A percentile compares a stretch with the other conserved stretches of the same genome.
Conservation (phyloP, 2,113 vertebrate genomes). For the Macquaria ambigua region DNA sequence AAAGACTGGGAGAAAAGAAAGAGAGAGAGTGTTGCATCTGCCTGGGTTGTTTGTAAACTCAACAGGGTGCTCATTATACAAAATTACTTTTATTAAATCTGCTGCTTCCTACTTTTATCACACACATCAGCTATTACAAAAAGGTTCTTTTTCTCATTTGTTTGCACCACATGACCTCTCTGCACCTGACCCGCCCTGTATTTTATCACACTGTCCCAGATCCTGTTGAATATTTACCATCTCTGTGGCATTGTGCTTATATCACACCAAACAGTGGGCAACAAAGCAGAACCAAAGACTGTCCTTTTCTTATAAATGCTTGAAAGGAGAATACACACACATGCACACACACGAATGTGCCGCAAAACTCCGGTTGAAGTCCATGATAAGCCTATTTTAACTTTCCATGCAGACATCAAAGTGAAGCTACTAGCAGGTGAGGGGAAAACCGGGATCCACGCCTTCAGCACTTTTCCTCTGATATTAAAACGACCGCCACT, state of each 20-base stretch:
- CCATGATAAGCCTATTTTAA: slow-evolving; percentile 49
- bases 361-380: slow-evolving; percentile 16
- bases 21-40: neutral
- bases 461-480: slow-evolving; percentile 46
- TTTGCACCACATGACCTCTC: slow-evolving; percentile 56
- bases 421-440: slow-evolving; percentile 48
- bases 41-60: slow-evolving; percentile 40
- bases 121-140: slow-evolving; percentile 26
- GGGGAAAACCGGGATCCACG: slow-evolving; percentile 17
- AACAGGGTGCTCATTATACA: slow-evolving; percentile 49
- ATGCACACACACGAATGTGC: neutral
- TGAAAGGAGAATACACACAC: slow-evolving; percentile 10
- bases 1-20: neutral
- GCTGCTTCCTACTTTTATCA: slow-evolving; percentile 49
- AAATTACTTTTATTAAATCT: slow-evolving; percentile 52
- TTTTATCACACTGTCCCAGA: slow-evolving; percentile 71
- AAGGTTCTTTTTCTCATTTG: slow-evolving; percentile 30
- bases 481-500: slow-evolving; percentile 23
- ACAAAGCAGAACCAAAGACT: slow-evolving; percentile 16
- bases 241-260: neutral
- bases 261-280: slow-evolving; percentile 28
- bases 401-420: slow-evolving; percentile 55
- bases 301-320: slow-evolving; percentile 1
- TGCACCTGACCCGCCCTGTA: slow-evolving; percentile 45
- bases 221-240: slow-evolving; percentile 68